phyloP scores from a whole-genome alignment of 2,888 invertebrate species.

The Ceraclea dissimilis region DNA sequence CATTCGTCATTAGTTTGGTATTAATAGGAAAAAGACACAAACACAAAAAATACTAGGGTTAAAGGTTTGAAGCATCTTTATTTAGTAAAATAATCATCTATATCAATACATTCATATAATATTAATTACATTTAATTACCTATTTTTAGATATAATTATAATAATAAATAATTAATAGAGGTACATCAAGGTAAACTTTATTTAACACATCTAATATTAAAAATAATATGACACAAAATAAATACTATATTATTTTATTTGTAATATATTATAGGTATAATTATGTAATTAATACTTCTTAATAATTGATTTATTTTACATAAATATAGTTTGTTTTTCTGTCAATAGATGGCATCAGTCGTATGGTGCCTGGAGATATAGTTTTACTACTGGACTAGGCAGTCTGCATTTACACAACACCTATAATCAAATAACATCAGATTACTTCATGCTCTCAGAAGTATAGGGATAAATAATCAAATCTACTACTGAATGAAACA shows the following conservation, averaged over 20 bases:
- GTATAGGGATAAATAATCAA: no score
- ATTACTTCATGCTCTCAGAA: no score
- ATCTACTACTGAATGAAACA: no score
- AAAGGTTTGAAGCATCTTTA: slow-evolving; percentile 25
- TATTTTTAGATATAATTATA: slow-evolving; percentile 15
- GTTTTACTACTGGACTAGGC: slow-evolving; percentile 26
- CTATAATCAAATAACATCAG: slow-evolving; percentile 33
- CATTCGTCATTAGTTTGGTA: no score
- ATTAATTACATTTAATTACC: background rate
- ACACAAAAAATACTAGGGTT: background rate
- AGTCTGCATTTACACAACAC: slow-evolving; percentile 37
- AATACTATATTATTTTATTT: slow-evolving; percentile 19
- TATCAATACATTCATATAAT: background rate
- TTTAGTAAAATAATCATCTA: slow-evolving; percentile 25
- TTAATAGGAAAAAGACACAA: no score
- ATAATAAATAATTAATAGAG: slow-evolving; percentile 21
- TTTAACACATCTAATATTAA: background rate
- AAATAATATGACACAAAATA: slow-evolving; percentile 13
- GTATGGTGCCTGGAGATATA: slow-evolving; percentile 11
- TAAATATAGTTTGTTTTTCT: slow-evolving; percentile 11
- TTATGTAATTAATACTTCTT: no score
- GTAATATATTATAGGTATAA: no score
- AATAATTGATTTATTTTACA: no score
- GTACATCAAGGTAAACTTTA: slow-evolving; percentile 15
- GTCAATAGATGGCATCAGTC: slow-evolving; percentile 19